Evolutionary conservation across 1,140 invertebrate genomes (phyloP).

Genomic region (Eumaeus atala): DNA sequence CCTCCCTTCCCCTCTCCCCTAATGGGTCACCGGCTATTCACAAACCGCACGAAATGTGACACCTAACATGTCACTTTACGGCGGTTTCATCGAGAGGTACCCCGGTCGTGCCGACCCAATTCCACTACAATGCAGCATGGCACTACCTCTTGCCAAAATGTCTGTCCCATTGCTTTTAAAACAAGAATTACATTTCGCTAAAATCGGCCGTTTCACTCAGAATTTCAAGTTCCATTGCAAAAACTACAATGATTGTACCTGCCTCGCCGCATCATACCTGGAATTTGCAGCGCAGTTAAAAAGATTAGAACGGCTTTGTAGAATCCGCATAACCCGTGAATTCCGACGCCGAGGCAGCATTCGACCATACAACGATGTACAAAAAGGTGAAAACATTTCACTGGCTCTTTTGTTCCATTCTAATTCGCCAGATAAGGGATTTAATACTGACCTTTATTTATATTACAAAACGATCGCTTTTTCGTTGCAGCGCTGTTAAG

Average conservation of each 20-base stretch:
- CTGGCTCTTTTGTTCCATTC: constrained; percentile 3
- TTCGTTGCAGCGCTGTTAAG: neutral
- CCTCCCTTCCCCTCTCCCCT: too few relatives aligned
- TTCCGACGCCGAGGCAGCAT: neutral
- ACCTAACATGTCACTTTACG: too few relatives aligned
- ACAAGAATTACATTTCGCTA: too few relatives aligned
- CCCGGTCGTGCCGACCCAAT: too few relatives aligned
- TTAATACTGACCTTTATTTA: constrained; percentile 4
- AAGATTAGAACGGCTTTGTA: constrained; percentile 2
- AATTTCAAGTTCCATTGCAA: neutral
- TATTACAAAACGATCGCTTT: neutral
- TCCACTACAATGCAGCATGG: too few relatives aligned
- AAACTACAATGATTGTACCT: constrained; percentile 5
- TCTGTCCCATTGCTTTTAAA: too few relatives aligned
- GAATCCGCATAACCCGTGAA: constrained; percentile 3
- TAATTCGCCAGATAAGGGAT: neutral
- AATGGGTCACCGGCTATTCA: too few relatives aligned
- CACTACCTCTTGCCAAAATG: too few relatives aligned
- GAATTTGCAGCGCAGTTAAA: constrained; percentile 7
- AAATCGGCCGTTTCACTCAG: neutral
- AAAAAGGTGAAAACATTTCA: constrained; percentile 10
- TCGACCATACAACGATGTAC: neutral
- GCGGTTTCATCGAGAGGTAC: too few relatives aligned
- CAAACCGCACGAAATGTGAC: too few relatives aligned
- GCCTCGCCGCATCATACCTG: constrained; percentile 3